Percentiles rank a stretch among this genome's conserved stretches.
phyloP scores from a whole-genome alignment of 1,140 invertebrate species.

The fruit fly (Drosophila melanogaster) region DNA sequence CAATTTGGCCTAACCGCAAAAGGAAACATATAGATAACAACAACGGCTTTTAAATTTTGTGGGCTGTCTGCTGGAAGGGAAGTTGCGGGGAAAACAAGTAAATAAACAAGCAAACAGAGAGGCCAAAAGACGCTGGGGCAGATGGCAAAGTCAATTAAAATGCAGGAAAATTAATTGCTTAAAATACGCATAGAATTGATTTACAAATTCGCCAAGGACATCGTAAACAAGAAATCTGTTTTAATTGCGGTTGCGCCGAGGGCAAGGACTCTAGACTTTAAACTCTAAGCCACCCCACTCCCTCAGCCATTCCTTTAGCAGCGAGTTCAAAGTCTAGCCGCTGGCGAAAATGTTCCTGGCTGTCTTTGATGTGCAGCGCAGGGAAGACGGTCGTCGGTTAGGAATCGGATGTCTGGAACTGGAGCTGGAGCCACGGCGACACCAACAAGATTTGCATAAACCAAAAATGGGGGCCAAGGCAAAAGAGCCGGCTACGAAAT shows the following conservation, averaged over 20 bases:
- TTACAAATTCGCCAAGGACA: slow-evolving; percentile 79
- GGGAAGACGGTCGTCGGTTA: slow-evolving; percentile 2
- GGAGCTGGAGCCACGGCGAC: slow-evolving; percentile 1
- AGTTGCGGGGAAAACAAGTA: slow-evolving; percentile 23
- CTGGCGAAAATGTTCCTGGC: slow-evolving; percentile 51
- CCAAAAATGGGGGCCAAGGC: slow-evolving; percentile 30
- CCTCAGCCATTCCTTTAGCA: neutral
- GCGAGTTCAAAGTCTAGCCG: slow-evolving; percentile 74
- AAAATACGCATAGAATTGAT: slow-evolving; percentile 76
- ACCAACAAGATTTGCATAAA: slow-evolving; percentile 67
- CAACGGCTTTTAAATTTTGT: slow-evolving; percentile 18
- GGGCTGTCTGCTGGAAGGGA: slow-evolving; percentile 8
- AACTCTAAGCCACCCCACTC: neutral
- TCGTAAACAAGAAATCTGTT: slow-evolving; percentile 78
- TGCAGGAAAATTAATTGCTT: slow-evolving; percentile 74
- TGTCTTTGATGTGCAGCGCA: slow-evolving; percentile 66
- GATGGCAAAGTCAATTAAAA: slow-evolving; percentile 68
- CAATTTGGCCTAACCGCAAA: slow-evolving; percentile 36
- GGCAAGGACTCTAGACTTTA: slow-evolving; percentile 41
- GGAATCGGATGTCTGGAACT: neutral
- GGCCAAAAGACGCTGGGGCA: neutral
- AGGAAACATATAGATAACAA: slow-evolving; percentile 31
- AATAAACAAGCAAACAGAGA: slow-evolving; percentile 36
- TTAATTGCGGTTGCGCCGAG: slow-evolving; percentile 72
- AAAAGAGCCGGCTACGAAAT: slow-evolving; percentile 2